Base-by-base conservation (phyloP, 1,140 invertebrate genomes). In the Palaemon carinicauda region DNA sequence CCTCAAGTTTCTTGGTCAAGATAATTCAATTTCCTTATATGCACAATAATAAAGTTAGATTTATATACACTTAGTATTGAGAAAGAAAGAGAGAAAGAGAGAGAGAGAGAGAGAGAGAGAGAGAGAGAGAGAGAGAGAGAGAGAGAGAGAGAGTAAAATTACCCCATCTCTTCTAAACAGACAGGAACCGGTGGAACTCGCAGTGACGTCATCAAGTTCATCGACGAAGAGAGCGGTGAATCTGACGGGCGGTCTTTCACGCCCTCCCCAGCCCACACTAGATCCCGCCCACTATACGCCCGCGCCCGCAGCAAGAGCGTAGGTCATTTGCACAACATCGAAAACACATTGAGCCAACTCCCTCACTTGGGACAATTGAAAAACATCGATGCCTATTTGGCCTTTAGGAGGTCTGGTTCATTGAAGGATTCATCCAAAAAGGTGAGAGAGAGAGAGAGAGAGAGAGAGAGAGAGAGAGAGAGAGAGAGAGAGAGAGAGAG, bases 281-380 rank as follows among this genome's bases (percentile, higher is more conserved):
- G 24, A 83, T 75, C 17, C 56, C 86, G 10, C 75, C 65, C n/a
- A 75, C 52, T 29, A 24, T 54, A 78, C 52, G 56, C 71, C 79
- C 81, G 88, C 29, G 88, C 87, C 52, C 92, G 96, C 17, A 96
- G 96, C 89, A 96, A 96, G 90, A 96, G 95, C 90, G 96, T 96
- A 1, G 96, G 96, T 0, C 96, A 96, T 90, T 92, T 97, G 80
- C 96, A 96, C 89, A 92, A 95, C 60, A 95, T 96, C 0, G 95
- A 96, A 89, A 93, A 94, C 0, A 94, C 94, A 84, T 93, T 95
- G 86, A 93, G 95, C 3, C 87, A 71, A 24, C 53, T 80, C 12
- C 60, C 80, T 12, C 85, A 87, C 14, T 31, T 87, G 27, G 80
- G 73, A 41, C 87, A 88, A 41, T 31, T 88, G 19, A 29, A 74